phyloP scores from a whole-genome alignment of 2,113 vertebrate species.

The Labrus mixtus region DNA sequence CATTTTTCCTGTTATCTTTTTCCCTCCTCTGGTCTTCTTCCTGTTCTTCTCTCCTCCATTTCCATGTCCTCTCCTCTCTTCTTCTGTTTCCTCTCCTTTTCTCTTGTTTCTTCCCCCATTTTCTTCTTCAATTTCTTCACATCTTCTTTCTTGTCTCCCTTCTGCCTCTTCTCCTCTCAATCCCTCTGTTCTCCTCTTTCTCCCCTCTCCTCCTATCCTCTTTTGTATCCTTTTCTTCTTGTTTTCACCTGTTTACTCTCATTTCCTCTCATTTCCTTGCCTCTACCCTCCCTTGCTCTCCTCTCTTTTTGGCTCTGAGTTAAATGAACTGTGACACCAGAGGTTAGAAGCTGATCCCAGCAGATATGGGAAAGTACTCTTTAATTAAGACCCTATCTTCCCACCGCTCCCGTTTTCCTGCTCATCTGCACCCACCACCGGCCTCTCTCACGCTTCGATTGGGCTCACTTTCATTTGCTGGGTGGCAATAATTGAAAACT shows the following conservation, averaged over 20 bases:
- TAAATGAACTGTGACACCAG: slow-evolving; percentile 76
- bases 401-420: slow-evolving; percentile 23
- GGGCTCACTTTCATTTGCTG: slow-evolving; percentile 57
- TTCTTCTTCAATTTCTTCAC: no score
- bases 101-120: no score
- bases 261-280: not conserved
- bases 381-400: slow-evolving; percentile 77
- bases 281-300: not conserved
- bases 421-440: slow-evolving; percentile 32
- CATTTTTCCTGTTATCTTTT: not conserved
- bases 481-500: slow-evolving; percentile 72
- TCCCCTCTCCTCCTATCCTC: no score
- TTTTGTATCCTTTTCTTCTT: not conserved
- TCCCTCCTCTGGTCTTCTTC: not conserved
- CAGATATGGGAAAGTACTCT: slow-evolving; percentile 65
- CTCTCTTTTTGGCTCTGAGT: slow-evolving; percentile 41
- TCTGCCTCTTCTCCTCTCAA: no score
- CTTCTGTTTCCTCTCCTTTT: not conserved
- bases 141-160: no score
- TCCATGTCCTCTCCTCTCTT: not conserved
- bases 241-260: not conserved
- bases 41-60: not conserved
- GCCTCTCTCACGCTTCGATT: slow-evolving; percentile 50
- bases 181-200: no score
- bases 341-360: slow-evolving; percentile 72